These are phyloP conservation scores for Torymus texanus DNA, from an alignment of 2,888 invertebrate genomes.

Conservation along the genomic window DNA sequence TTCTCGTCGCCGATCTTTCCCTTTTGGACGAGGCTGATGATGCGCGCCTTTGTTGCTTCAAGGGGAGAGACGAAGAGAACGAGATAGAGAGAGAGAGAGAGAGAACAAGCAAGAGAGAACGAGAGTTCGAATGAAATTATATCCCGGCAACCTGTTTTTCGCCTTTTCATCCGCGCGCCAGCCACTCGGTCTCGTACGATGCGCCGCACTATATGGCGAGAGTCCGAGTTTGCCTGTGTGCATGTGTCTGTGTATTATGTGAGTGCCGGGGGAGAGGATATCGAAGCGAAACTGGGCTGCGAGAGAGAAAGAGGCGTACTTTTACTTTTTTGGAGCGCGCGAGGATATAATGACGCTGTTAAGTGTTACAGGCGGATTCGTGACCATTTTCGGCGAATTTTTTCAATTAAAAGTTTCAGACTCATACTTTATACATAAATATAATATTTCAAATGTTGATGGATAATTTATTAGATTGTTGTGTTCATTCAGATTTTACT, in stretches of 20 bases:
- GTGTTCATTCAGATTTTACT: no score
- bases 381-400: no score
- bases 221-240: no score
- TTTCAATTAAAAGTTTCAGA: no score
- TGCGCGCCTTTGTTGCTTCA: constrained; percentile 18
- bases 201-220: constrained; percentile 1
- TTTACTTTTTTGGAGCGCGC: constrained; percentile 38
- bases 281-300: constrained; percentile 40
- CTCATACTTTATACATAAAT: no score
- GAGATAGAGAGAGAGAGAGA: no score
- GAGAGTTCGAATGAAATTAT: constrained; percentile 51
- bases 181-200: background rate
- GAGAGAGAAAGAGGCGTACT: constrained; percentile 22
- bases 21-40: constrained; percentile 1
- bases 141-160: constrained; percentile 52
- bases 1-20: constrained; percentile 12
- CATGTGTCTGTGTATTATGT: no score
- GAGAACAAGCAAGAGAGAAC: no score
- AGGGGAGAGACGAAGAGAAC: no score
- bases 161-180: constrained; percentile 38
- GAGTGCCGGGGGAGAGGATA: no score
- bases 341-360: background rate
- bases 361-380: constrained; percentile 16
- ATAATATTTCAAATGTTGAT: no score
- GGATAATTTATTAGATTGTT: no score